These are phyloP conservation scores for Loriculus beryllinus DNA, from an alignment of 2,797 vertebrate species.

Conservation along the genomic window DNA sequence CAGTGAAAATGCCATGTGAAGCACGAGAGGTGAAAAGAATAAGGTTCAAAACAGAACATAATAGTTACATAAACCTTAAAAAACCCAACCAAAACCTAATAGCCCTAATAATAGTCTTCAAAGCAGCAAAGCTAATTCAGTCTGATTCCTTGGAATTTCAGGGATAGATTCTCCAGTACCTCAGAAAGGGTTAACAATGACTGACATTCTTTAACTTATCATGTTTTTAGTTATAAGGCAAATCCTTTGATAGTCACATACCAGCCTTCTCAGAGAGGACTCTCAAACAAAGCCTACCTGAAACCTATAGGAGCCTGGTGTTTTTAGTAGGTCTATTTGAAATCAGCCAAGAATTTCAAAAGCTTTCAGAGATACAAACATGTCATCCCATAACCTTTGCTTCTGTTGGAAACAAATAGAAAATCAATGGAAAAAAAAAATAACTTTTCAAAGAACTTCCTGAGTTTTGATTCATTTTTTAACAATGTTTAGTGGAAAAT, in stretches of 20 bases:
- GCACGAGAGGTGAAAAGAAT: background rate
- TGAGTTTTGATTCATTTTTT: background rate
- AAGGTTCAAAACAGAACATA: background rate
- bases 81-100: background rate
- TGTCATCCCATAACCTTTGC: background rate
- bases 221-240: background rate
- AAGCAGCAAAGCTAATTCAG: background rate
- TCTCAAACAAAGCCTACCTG: background rate
- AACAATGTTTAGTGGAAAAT: background rate
- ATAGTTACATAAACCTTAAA: background rate
- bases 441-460: background rate
- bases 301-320: background rate
- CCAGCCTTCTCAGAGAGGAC: background rate
- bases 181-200: background rate
- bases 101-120: background rate
- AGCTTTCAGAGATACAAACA: background rate
- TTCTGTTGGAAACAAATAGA: background rate
- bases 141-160: background rate
- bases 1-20: background rate
- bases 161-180: background rate
- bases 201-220: background rate
- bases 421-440: background rate
- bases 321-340: background rate
- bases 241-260: background rate
- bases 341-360: background rate